These are phyloP conservation scores for Sebastes melanostomus DNA, from an alignment of 2,797 vertebrate genomes.

Conservation along the genomic window DNA sequence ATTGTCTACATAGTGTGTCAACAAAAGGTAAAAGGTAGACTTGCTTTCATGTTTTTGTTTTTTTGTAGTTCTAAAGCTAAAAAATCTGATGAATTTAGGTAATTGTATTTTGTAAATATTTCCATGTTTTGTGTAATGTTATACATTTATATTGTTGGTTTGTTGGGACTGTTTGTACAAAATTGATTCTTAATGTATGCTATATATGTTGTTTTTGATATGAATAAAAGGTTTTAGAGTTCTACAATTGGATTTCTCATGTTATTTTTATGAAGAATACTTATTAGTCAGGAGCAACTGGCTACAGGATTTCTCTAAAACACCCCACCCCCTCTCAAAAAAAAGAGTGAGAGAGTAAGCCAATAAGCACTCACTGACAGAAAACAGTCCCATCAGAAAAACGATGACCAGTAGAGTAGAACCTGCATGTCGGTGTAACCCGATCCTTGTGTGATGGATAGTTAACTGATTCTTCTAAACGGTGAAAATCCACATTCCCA, in stretches of 20 bases:
- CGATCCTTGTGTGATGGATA: constrained; percentile 77
- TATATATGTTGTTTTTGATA: constrained; percentile 74
- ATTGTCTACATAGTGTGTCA: constrained; percentile 37
- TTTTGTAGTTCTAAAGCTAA: constrained; percentile 1
- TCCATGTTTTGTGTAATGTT: constrained; percentile 57
- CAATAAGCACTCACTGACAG: constrained; percentile 40
- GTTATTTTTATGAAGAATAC: neutral
- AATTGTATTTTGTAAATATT: constrained; percentile 63
- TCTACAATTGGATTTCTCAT: constrained; percentile 6
- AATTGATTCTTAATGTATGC: constrained; percentile 52
- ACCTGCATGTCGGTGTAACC: constrained; percentile 74
- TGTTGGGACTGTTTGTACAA: constrained; percentile 51
- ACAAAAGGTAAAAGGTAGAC: neutral
- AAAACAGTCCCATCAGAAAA: constrained; percentile 65
- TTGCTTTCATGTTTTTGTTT: constrained; percentile 3
- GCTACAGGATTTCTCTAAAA: neutral
- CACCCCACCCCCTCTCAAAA: neutral
- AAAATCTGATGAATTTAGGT: constrained; percentile 15
- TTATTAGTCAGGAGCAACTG: neutral
- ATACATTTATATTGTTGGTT: constrained; percentile 62
- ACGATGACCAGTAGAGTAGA: constrained; percentile 65
- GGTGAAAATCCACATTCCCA: constrained; percentile 73
- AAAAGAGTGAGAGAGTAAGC: neutral
- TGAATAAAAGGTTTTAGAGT: constrained; percentile 71
- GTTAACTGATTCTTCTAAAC: constrained; percentile 75